Base-by-base conservation (phyloP, 2,888 invertebrate species). In the Nemurella pictetii region DNA sequence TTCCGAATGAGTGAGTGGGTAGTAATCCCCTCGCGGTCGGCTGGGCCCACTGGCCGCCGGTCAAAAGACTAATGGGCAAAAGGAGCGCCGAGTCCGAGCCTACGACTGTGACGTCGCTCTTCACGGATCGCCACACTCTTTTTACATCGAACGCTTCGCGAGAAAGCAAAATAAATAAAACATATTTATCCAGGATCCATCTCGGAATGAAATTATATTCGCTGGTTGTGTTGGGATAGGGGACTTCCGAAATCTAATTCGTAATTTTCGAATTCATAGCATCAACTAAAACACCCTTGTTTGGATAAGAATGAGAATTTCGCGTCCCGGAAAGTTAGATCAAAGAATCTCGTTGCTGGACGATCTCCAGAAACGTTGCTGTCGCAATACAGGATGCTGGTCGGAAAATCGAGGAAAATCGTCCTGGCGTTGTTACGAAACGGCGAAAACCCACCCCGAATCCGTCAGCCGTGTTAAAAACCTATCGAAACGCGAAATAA, bases 1-100 rank as follows among this genome's bases (percentile, higher is more conserved):
- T 86, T 86, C 86, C 85, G 86, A 84, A 82, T 84, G 85, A 86
- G 84, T 86, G 86, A 83, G 83, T 83, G 73, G 84, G 83, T 77
- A 83, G 74, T 85, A 86, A 86, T 86, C 86, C 84, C 80, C 74
- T 85, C 83, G 75, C 78, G 75, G 78, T 83, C 83, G 55, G 82
- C 9, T 82, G 82, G 29, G 15, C 72, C 55, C 82, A n/a, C 82
- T 2, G 27, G 3, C 28, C 78, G 78, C 20, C 28, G 75, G 26
- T 75, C 75, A 75, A 28, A 28, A 27, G 75, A 75, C 28, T 75
- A 75, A 75, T 25, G 75, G 5, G 26, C 75, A 26, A 9, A 75
- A 28, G 26, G 75, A 75, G 28, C 75, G 75, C 75, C 75, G 27
- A 25, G n/a, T n/a, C n/a, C 26, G 4, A 74, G 26, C 35, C 55